phyloP scores from a whole-genome alignment of 2,113 vertebrate genomes.

The Antigone vipio region DNA sequence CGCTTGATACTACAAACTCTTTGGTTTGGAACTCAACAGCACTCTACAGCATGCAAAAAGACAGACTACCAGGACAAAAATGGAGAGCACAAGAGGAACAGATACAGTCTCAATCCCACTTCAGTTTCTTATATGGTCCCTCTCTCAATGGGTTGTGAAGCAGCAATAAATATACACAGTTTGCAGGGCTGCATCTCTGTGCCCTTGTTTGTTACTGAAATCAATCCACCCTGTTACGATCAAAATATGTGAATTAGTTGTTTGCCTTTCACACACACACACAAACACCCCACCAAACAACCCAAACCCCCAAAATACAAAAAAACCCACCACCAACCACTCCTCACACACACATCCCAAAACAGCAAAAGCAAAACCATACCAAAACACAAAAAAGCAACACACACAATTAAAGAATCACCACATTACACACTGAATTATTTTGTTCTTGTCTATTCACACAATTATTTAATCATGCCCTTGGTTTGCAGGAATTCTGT shows the following conservation, averaged over 20 bases:
- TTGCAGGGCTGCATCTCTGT: background rate
- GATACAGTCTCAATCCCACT: background rate
- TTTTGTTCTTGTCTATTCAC: background rate
- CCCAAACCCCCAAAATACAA: background rate
- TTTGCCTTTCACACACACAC: background rate
- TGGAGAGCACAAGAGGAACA: background rate
- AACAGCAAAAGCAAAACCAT: background rate
- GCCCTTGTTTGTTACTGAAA: slow-evolving; percentile 3
- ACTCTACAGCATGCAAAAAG: background rate
- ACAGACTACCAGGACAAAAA: background rate
- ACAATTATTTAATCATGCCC: background rate
- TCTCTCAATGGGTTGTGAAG: background rate
- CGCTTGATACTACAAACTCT: background rate
- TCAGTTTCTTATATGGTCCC: background rate
- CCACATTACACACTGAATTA: background rate
- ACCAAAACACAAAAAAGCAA: background rate
- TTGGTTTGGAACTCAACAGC: background rate
- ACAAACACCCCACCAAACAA: no score
- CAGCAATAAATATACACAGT: background rate
- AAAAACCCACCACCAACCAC: background rate
- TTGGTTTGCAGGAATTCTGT: background rate
- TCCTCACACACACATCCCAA: background rate
- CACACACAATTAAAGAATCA: background rate
- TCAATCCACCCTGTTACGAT: background rate
- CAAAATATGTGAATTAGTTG: background rate